Evolutionary conservation across 2,888 invertebrate genomes (phyloP).

Genomic region (Acrobasis repandana): DNA sequence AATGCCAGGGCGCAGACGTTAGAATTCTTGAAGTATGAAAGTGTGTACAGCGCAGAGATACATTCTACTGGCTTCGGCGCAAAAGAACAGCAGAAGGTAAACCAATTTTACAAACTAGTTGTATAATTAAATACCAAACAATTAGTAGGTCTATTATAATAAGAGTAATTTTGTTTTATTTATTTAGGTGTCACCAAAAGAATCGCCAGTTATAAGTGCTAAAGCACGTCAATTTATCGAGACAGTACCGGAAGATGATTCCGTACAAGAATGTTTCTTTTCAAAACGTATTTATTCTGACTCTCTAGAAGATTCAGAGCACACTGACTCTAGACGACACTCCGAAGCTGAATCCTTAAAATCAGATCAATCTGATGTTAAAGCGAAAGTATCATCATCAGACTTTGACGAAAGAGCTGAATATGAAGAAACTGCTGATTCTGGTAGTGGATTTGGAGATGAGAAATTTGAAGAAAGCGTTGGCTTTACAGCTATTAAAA

Average conservation of each 20-base stretch:
- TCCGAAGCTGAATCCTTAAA: constrained; percentile 79
- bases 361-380: constrained; percentile 77
- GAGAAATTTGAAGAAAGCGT: constrained; percentile 78
- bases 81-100: constrained; percentile 62
- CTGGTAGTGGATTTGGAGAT: constrained; percentile 78
- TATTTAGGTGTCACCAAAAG: constrained; percentile 64
- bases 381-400: constrained; percentile 75
- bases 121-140: neutral
- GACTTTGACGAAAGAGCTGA: constrained; percentile 79
- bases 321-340: constrained; percentile 75
- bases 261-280: constrained; percentile 80
- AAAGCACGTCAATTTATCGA: constrained; percentile 80
- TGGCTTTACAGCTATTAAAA: constrained; percentile 69
- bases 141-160: neutral
- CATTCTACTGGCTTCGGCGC: constrained; percentile 41
- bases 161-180: constrained; percentile 1
- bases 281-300: constrained; percentile 80
- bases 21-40: constrained; percentile 69
- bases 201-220: constrained; percentile 77
- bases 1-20: constrained; percentile 51
- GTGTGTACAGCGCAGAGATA: constrained; percentile 62
- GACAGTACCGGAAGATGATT: constrained; percentile 81
- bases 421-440: constrained; percentile 74
- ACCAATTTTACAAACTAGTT: neutral
- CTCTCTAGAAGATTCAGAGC: constrained; percentile 78